Evolutionary conservation across 2,113 vertebrate genomes (phyloP).

Genomic region (Gracilinanus agilis): DNA sequence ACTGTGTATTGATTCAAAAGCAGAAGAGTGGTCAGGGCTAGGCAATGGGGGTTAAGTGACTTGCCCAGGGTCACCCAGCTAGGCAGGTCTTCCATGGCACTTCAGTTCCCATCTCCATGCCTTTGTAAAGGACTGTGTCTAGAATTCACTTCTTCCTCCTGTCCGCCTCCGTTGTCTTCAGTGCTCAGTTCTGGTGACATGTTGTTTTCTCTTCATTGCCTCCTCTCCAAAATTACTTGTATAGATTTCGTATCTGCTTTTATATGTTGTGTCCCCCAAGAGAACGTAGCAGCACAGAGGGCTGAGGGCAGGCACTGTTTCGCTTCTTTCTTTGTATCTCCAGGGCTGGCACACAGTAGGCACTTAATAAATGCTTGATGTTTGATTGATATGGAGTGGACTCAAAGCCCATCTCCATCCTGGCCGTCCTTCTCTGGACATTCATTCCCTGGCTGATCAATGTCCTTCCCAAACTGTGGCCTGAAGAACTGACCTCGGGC

Average conservation of each 20-base stretch:
- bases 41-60: no score
- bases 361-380: neutral
- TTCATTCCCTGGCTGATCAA: neutral
- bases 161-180: neutral
- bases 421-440: neutral
- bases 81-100: no score
- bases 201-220: neutral
- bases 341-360: no score
- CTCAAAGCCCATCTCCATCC: neutral
- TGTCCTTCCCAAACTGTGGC: neutral
- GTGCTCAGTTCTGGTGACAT: neutral
- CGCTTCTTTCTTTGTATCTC: neutral
- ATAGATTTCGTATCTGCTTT: neutral
- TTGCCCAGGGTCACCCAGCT: no score
- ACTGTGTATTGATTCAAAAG: no score
- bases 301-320: neutral
- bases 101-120: neutral
- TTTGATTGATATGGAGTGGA: neutral
- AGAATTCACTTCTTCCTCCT: neutral
- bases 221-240: neutral
- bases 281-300: neutral
- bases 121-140: neutral
- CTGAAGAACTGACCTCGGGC: neutral
- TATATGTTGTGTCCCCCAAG: neutral
- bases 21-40: no score